Conservation (phyloP, 2,888 invertebrate species). For the Ctena decussata region DNA sequence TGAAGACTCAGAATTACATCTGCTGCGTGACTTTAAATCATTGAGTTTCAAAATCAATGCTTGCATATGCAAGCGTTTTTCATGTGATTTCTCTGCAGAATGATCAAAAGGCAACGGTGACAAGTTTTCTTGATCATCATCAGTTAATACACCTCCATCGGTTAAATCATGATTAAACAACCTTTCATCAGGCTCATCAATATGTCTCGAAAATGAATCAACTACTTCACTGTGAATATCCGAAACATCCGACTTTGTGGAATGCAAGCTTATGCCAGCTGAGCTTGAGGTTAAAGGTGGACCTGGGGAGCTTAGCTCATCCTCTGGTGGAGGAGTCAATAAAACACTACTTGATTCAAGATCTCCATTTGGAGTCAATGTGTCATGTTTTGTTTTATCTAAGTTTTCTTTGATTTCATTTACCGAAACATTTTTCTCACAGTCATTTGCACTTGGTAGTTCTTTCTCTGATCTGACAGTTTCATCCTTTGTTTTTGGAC, state of each 20-base stretch:
- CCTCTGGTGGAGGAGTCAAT: slow-evolving; percentile 74
- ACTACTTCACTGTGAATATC: slow-evolving; percentile 59
- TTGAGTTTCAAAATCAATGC: slow-evolving; percentile 72
- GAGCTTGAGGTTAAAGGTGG: slow-evolving; percentile 19
- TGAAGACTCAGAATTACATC: background rate
- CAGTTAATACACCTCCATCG: slow-evolving; percentile 34
- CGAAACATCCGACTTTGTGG: slow-evolving; percentile 61
- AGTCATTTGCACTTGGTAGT: too few relatives aligned
- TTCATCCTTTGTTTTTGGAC: too few relatives aligned
- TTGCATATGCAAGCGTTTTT: slow-evolving; percentile 72
- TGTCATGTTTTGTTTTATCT: background rate
- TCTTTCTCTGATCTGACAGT: too few relatives aligned
- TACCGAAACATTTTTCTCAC: background rate
- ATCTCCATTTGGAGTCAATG: background rate
- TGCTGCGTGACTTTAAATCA: slow-evolving; percentile 61
- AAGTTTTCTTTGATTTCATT: background rate
- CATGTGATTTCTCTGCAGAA: slow-evolving; percentile 62
- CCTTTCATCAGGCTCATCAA: slow-evolving; percentile 49
- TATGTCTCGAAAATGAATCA: slow-evolving; percentile 7
- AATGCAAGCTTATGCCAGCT: slow-evolving; percentile 43
- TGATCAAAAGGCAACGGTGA: slow-evolving; percentile 65
- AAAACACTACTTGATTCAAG: slow-evolving; percentile 71
- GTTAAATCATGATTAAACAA: background rate
- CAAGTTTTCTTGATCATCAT: slow-evolving; percentile 64
- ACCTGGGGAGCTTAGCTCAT: slow-evolving; percentile 48